A percentile compares a stretch with the other conserved stretches of the same genome.
phyloP scores from a whole-genome alignment of 2,113 vertebrate species.

The Epinephelus cyanopodus region DNA sequence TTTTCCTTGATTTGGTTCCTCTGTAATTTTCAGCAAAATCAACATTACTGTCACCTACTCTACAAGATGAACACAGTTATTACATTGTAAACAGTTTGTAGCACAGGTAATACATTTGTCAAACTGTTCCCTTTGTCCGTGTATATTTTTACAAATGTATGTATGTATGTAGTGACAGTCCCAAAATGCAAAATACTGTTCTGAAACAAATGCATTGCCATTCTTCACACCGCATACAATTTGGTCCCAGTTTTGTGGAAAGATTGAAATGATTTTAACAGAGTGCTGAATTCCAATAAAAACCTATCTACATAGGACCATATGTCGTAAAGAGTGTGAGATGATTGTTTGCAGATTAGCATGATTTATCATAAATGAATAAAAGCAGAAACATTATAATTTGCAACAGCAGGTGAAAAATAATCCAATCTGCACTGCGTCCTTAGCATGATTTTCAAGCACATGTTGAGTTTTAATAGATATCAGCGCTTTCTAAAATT shows the following conservation, averaged over 20 bases:
- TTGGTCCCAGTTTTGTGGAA: background rate
- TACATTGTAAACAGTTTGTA: background rate
- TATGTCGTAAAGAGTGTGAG: constrained; percentile 2
- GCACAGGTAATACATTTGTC: background rate
- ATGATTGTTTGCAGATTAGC: constrained; percentile 36
- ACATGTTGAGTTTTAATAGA: constrained; percentile 36
- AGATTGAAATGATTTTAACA: background rate
- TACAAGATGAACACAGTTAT: background rate
- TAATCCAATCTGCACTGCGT: background rate
- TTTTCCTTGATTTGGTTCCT: constrained; percentile 3
- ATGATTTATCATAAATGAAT: constrained; percentile 32
- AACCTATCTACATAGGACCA: background rate
- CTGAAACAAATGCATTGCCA: constrained; percentile 4
- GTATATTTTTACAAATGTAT: background rate
- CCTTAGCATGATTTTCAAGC: constrained; percentile 21
- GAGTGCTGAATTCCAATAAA: background rate
- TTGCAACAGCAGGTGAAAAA: constrained; percentile 34
- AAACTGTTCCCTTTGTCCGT: background rate
- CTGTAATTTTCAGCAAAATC: constrained; percentile 2
- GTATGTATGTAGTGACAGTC: background rate
- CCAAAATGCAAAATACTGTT: background rate
- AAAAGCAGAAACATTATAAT: constrained; percentile 16
- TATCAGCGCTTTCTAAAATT: constrained; percentile 40
- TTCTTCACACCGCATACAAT: background rate
- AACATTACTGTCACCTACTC: background rate